Conservation (phyloP, 2,797 vertebrate species). For the Triplophysa yarkandensis region DNA sequence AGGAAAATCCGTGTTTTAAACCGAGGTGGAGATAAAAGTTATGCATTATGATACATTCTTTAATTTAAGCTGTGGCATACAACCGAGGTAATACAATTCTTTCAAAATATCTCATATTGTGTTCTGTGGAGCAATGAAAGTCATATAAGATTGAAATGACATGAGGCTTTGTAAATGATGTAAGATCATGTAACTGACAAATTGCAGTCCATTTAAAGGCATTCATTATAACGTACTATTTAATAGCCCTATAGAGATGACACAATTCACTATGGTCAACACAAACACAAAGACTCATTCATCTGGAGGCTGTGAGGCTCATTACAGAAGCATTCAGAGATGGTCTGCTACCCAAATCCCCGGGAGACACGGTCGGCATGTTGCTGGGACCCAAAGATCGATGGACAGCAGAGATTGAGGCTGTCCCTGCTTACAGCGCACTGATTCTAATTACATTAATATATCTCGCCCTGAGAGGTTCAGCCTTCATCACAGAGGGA, state of each 20-base stretch:
- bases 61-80: too few relatives aligned
- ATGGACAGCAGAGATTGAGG: constrained; percentile 59
- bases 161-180: too few relatives aligned
- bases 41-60: too few relatives aligned
- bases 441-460: constrained; percentile 53
- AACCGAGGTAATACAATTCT: too few relatives aligned
- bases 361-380: constrained; percentile 28
- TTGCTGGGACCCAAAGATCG: constrained; percentile 47
- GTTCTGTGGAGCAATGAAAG: too few relatives aligned
- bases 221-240: constrained; percentile 1
- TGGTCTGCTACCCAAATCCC: constrained; percentile 20
- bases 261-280: background rate
- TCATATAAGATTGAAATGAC: too few relatives aligned
- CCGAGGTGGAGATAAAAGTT: too few relatives aligned
- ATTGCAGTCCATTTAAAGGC: background rate
- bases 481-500: constrained; percentile 14
- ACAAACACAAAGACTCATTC: constrained; percentile 37
- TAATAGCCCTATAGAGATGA: background rate
- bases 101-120: too few relatives aligned
- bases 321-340: constrained; percentile 39
- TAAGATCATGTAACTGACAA: background rate
- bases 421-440: constrained; percentile 51
- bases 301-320: constrained; percentile 20
- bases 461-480: constrained; percentile 35
- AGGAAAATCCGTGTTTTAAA: too few relatives aligned